Base-by-base conservation (phyloP, 1,140 invertebrate genomes). In the Monomorium pharaonis region DNA sequence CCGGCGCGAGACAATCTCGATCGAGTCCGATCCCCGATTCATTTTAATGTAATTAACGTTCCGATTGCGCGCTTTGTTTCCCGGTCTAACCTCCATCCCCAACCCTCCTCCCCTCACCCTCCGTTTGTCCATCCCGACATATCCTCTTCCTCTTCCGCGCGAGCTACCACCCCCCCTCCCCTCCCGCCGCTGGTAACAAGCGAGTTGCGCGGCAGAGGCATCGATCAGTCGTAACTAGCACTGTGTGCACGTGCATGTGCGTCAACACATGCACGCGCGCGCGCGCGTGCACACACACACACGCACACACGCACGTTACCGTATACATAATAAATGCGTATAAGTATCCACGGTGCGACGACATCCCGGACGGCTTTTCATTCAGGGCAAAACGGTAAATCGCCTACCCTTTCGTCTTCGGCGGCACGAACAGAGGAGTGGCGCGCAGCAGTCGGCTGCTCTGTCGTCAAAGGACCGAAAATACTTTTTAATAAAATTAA, bases 21-120 rank as follows among this genome's bases (percentile, higher is more conserved):
- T 94, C 94, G 92, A 92, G 92, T 44, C 93, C 88, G 93, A 94
- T 94, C 94, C 94, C 93, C 92, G 90, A 94, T 93, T 95, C 93
- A 94, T 95, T 95, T 95, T 95, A 94, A 95, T 94, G 94, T 94
- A 94, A 95, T 95, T 95, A 95, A 95, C 94, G 94, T 94, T 95
- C 94, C 94, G 94, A 95, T 95, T 94, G 94, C 94, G 92, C 93
- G 94, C 94, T 95, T 95, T 95, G 94, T 95, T 94, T 94, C 92
- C 93, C 86, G 88, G 92, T 91, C 89, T 89, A 87, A 90, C 88
- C 89, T 91, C 87, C 87, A 88, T 88, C 90, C 83, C 86, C 56
- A 3, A 44, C 37, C 63, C n/a, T 33, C 63, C 0, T 0, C 37
- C 3, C 37, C 3, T 9, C 12, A 2, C 9, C 30, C 16, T n/a